These are phyloP conservation scores for Sarotherodon lohbergeri DNA, from an alignment of 2,113 vertebrate genomes.

Conservation along the genomic window DNA sequence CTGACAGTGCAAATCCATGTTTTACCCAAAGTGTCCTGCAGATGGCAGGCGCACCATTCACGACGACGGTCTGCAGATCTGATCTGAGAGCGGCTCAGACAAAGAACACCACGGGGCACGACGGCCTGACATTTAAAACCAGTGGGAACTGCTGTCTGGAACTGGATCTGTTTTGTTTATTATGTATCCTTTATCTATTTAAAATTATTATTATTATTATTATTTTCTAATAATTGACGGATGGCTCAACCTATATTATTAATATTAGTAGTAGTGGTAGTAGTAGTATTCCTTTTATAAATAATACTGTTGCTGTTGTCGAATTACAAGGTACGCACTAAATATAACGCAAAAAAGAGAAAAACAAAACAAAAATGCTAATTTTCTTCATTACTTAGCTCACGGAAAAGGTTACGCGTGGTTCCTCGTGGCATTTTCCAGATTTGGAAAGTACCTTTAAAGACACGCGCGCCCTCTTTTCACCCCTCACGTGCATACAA, in stretches of 20 bases:
- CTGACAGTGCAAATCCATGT: not conserved
- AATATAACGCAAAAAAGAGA: not conserved
- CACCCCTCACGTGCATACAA: not conserved
- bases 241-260: not conserved
- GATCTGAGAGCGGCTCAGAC: slow-evolving; percentile 48
- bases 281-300: not conserved
- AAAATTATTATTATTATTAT: not conserved
- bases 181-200: not conserved
- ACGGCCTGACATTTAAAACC: slow-evolving; percentile 38
- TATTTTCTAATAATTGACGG: not conserved
- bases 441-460: not conserved
- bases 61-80: slow-evolving; percentile 18
- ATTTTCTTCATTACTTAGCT: not conserved
- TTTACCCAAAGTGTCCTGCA: slow-evolving; percentile 43
- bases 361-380: not conserved
- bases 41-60: slow-evolving; percentile 75
- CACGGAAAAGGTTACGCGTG: not conserved
- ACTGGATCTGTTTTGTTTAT: not conserved
- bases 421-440: not conserved
- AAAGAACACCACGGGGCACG: slow-evolving; percentile 55
- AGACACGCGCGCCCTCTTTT: not conserved
- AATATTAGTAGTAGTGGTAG: not conserved
- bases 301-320: not conserved
- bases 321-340: not conserved
- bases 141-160: slow-evolving; percentile 12